Base-by-base conservation (phyloP, 30 jellyfish, hydroid and myxozoan genomes). In the Mastigias papua region DNA sequence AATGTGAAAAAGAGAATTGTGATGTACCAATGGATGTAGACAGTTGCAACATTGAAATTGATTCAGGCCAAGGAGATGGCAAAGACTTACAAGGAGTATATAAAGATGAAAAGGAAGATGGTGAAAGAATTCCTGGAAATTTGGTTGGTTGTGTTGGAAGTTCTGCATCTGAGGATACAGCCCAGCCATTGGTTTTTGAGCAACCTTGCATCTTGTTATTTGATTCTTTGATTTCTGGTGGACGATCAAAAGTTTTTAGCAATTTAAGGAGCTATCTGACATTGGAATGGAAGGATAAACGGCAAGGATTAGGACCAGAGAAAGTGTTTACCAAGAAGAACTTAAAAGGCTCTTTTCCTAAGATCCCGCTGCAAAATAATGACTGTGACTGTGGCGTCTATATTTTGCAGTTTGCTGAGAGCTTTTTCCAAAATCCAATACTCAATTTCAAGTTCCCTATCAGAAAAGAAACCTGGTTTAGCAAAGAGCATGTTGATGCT, bases 301-400 rank as follows among this genome's bases (percentile, higher is more conserved):
- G 73, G 68, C 30, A 95, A 11, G 65, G 82, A 29, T 35, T 17
- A 27, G 95, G 60, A n/a, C 49, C 80, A 48, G 82, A 29, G 61
- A 93, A 82, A 75, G 49, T 61, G 15, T 95, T 95, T 76, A 91
- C 90, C 23, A 90, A 90, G 65, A 76, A 73, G 49, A 73, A 97
- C 69, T 86, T 95, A 87, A 84, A 86, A 61, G 98, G 98, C 2
- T 90, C 90, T 15, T 95, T 90, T 67, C 97, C 99, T 10, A 89
- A 85, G 65, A 75, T 95, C 21, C 99, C 98, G 5, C 91, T 91
- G 25, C 98, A 95, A 67, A 95, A 69, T 90, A 95, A 95, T 75
- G 99, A 89, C 60, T 95, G 99, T 65, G 99, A 95, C 58, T 90
- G 99, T 90, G 98, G 99, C 5, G 72, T 95, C 16, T 95, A 83